Evolutionary conservation across 2,797 vertebrate species (phyloP), one percentile per base, ranked within the genome.

Genomic region (Sphaeramia orbicularis): DNA sequence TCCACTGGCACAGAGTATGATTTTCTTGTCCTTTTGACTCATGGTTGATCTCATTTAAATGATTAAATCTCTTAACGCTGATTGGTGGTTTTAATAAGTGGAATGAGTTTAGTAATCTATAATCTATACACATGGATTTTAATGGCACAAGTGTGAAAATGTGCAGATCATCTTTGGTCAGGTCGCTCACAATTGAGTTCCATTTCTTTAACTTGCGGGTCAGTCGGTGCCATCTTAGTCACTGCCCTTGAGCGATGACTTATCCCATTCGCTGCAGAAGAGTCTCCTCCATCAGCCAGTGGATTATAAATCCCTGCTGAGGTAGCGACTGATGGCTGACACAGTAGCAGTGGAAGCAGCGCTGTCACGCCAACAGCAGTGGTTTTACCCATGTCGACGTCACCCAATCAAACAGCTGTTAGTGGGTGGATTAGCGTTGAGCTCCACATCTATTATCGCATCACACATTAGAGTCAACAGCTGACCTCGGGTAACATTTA

Each of bases 281-380:
- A 80, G 27, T 4, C 8, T 69, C 71, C 71, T 76, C 58, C 75
- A 72, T 78, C 80, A 83, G 16, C 44, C 37, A 8, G 68, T 11
- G 74, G 75, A 68, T 80, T 62, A 85, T 2, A 35, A 45, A 50
- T 32, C 48, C 70, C 61, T n/a, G 64, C 78, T 65, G 80, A 68
- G 65, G 42, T 16, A 1, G 49, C 61, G 13, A 60, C 12, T 10
- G 56, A 59, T 16, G 64, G 38, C 58, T 71, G 71, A 84, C 69
- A 68, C 53, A 18, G 43, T 27, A 65, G 32, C 54, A n/a, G 44
- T 32, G 50, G 74, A 79, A 65, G 62, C 6, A 35, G 30, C 14
- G 74, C 54, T 50, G 78, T 72, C 78, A 83, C 65, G 82, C 56
- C 53, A 40, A 83, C 76, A 9, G 79, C 74, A 67, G 77, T 44